Evolutionary conservation across 2,888 invertebrate genomes (phyloP).

Genomic region (Drosophila paranaensis): DNA sequence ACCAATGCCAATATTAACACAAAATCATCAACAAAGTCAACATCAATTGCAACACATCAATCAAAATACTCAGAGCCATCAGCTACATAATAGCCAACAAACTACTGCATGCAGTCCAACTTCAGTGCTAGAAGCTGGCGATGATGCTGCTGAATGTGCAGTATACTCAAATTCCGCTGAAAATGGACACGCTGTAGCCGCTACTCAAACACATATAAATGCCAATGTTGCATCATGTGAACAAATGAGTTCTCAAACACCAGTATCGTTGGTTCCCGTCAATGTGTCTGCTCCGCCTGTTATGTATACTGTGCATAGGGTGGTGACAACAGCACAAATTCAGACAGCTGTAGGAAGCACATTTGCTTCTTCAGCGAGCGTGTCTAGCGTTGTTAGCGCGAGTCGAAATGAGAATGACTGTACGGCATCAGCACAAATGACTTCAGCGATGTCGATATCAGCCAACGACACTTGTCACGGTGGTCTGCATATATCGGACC

Average conservation of each 20-base stretch:
- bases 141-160: constrained; percentile 76
- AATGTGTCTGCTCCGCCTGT: constrained; percentile 81
- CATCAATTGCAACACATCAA: constrained; percentile 67
- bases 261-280: constrained; percentile 60
- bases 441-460: constrained; percentile 64
- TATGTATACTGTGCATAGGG: constrained; percentile 84
- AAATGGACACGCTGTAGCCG: constrained; percentile 75
- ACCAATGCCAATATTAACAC: constrained; percentile 54
- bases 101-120: constrained; percentile 52
- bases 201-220: constrained; percentile 81
- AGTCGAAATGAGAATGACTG: constrained; percentile 79
- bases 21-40: constrained; percentile 68
- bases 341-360: constrained; percentile 83
- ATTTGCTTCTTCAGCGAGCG: constrained; percentile 84
- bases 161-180: constrained; percentile 70
- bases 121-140: constrained; percentile 67
- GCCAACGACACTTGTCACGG: constrained; percentile 63
- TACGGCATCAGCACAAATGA: constrained; percentile 62
- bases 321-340: constrained; percentile 85
- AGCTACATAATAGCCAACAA: constrained; percentile 60
- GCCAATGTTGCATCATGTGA: constrained; percentile 56
- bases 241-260: constrained; percentile 55
- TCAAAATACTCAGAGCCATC: constrained; percentile 52
- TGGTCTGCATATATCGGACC: constrained; percentile 48
- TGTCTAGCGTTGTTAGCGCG: constrained; percentile 84